Percentiles rank a stretch among this genome's conserved stretches.
These are phyloP conservation scores for Ctenosaura bakeri DNA, from an alignment of 2,797 vertebrate genomes.

Conservation along the genomic window DNA sequence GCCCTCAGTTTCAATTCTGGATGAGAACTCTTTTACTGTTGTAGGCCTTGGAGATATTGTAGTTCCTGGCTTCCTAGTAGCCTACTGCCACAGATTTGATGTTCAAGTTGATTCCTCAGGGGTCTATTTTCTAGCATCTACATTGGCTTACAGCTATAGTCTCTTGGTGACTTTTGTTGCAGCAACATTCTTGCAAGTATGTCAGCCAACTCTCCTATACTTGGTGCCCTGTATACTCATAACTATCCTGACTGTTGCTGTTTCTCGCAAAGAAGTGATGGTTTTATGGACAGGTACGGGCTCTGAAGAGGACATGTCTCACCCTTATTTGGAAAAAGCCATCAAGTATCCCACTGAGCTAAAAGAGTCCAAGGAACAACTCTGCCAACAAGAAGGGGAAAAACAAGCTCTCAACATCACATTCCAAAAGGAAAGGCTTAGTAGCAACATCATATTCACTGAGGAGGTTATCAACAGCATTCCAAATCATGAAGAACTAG, in stretches of 20 bases:
- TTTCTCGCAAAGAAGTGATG: slow-evolving; percentile 84
- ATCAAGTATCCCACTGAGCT: not conserved
- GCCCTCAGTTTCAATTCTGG: slow-evolving; percentile 83
- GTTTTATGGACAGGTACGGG: slow-evolving; percentile 88
- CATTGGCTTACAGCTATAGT: slow-evolving; percentile 84
- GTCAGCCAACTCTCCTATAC: slow-evolving; percentile 90
- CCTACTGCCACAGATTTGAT: slow-evolving; percentile 89
- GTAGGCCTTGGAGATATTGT: slow-evolving; percentile 87
- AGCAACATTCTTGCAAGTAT: slow-evolving; percentile 86
- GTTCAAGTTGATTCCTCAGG: slow-evolving; percentile 81
- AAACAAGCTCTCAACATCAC: not conserved
- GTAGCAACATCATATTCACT: not conserved
- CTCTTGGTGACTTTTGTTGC: slow-evolving; percentile 88
- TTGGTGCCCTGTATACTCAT: slow-evolving; percentile 89
- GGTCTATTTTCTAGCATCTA: slow-evolving; percentile 89
- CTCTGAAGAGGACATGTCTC: slow-evolving; percentile 73
- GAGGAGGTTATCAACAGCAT: not conserved
- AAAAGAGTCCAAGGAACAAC: slow-evolving; percentile 26
- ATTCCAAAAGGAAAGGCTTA: slow-evolving; percentile 26
- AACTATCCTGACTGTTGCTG: slow-evolving; percentile 85
- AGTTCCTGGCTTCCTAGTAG: slow-evolving; percentile 88
- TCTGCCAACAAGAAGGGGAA: slow-evolving; percentile 3
- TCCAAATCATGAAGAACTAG: slow-evolving; percentile 26
- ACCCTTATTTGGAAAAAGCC: not conserved
- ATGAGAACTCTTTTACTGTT: slow-evolving; percentile 86